phyloP scores from a whole-genome alignment of 2,113 vertebrate species.

The Podarcis muralis region DNA sequence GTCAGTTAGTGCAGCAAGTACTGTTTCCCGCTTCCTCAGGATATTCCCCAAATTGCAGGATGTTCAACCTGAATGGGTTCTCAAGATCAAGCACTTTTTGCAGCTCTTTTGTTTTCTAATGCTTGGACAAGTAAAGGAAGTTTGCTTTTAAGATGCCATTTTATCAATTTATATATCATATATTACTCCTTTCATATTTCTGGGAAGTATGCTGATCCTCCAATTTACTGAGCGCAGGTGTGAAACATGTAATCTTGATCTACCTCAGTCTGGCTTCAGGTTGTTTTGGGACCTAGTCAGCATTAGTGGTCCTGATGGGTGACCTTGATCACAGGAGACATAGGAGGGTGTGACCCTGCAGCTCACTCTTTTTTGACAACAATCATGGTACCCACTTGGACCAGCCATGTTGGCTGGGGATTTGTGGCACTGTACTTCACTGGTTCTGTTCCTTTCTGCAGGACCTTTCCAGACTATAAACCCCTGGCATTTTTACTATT shows the following conservation, averaged over 20 bases:
- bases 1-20: neutral
- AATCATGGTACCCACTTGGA: too few species aligned
- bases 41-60: neutral
- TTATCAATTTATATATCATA: neutral
- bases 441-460: neutral
- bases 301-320: too few species aligned
- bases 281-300: too few species aligned
- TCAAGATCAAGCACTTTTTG: neutral
- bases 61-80: neutral
- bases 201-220: neutral
- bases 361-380: too few species aligned
- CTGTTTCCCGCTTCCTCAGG: neutral
- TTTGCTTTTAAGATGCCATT: neutral
- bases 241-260: neutral
- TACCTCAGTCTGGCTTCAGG: too few species aligned
- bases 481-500: too few species aligned
- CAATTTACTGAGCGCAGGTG: neutral
- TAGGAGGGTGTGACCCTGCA: too few species aligned
- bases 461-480: neutral
- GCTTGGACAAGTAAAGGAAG: neutral
- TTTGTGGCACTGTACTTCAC: too few species aligned
- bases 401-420: too few species aligned
- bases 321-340: too few species aligned
- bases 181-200: too few species aligned
- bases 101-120: neutral